A percentile compares a stretch with the other conserved stretches of the same genome.
Evolutionary conservation across 2,888 invertebrate genomes (phyloP).

Genomic region (Tetragonula carbonaria): DNA sequence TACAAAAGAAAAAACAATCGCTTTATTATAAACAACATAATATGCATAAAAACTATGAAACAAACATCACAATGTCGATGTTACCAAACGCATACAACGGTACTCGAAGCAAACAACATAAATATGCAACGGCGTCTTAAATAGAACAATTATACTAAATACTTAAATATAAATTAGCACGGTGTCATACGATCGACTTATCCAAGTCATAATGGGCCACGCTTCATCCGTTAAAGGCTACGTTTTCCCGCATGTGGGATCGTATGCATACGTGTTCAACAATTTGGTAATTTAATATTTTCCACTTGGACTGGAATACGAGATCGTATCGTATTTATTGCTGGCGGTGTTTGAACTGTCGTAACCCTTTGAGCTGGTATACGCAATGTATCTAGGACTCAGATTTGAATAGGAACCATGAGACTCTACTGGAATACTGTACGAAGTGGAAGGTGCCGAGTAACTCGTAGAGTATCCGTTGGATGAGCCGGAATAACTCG

Average conservation of each 20-base stretch:
- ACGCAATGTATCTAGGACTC: constrained; percentile 75
- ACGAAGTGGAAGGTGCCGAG: constrained; percentile 70
- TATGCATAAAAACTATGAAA: constrained; percentile 68
- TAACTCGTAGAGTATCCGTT: constrained; percentile 65
- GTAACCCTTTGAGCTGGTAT: constrained; percentile 68
- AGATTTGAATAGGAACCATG: constrained; percentile 76
- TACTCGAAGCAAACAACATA: constrained; percentile 61
- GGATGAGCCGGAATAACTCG: constrained; percentile 64
- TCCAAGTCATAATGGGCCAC: not conserved
- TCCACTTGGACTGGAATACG: constrained; percentile 78
- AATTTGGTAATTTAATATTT: constrained; percentile 71
- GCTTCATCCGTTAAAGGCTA: not conserved
- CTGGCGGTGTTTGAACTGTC: constrained; percentile 63
- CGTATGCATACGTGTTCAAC: not conserved
- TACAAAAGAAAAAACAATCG: constrained; percentile 45
- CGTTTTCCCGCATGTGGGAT: not conserved
- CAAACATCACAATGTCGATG: constrained; percentile 63
- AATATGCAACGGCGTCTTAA: constrained; percentile 67
- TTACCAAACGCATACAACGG: constrained; percentile 31
- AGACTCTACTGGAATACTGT: constrained; percentile 69
- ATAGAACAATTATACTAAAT: constrained; percentile 48
- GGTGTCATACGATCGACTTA: constrained; percentile 14
- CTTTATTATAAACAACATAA: constrained; percentile 70
- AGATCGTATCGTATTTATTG: constrained; percentile 81
- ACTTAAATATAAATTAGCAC: constrained; percentile 32